Conservation (phyloP, 2,888 invertebrate species). For the Eupithecia exiguata region DNA sequence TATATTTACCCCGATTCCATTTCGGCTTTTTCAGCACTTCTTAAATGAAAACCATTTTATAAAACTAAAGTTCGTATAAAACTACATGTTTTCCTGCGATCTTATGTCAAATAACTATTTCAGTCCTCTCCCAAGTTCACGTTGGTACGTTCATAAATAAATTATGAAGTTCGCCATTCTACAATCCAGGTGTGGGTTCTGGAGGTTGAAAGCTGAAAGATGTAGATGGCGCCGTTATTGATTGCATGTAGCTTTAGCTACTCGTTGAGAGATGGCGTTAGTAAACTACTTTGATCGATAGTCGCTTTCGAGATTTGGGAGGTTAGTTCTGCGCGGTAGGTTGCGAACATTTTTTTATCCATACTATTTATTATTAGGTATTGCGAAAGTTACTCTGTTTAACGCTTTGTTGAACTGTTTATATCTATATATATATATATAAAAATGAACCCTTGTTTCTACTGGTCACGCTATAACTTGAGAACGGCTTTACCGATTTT, state of each 20-base stretch:
- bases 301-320: not conserved
- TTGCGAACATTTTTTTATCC: not conserved
- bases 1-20: slow-evolving; percentile 80
- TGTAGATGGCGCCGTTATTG: slow-evolving; percentile 58
- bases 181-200: slow-evolving; percentile 43
- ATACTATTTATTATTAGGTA: not conserved
- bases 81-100: slow-evolving; percentile 79
- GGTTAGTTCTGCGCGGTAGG: not conserved
- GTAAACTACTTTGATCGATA: not conserved
- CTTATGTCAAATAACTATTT: slow-evolving; percentile 83
- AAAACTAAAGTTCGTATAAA: slow-evolving; percentile 75
- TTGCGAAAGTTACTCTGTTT: not conserved
- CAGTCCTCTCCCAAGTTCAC: slow-evolving; percentile 78
- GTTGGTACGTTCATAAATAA: slow-evolving; percentile 68
- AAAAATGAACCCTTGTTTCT: too few species aligned
- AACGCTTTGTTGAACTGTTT: too few species aligned
- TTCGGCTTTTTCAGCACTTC: slow-evolving; percentile 62
- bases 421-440: too few species aligned
- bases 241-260: slow-evolving; percentile 12
- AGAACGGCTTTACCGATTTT: too few species aligned
- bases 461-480: too few species aligned
- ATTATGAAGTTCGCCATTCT: slow-evolving; percentile 39
- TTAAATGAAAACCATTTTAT: slow-evolving; percentile 59
- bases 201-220: slow-evolving; percentile 16
- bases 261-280: slow-evolving; percentile 47